phyloP scores from a whole-genome alignment of 92 coral and sea anemone genomes.

The Phenganax subtilis region DNA sequence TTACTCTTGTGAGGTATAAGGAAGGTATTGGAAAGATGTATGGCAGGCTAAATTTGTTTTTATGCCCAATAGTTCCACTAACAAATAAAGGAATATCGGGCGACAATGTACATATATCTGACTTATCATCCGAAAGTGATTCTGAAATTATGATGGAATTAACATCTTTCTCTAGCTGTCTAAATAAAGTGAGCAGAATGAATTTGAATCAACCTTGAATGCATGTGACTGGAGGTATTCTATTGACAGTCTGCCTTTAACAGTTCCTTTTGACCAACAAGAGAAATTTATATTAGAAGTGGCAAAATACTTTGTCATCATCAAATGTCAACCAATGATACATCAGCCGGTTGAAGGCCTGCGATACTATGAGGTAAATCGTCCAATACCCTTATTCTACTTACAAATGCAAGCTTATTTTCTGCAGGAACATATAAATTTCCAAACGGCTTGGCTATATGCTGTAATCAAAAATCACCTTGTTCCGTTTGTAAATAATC shows the following conservation, averaged over 20 bases:
- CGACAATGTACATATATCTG: constrained; percentile 4
- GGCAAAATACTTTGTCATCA: constrained; percentile 37
- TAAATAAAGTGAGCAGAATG: no score
- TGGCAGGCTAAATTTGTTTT: constrained; percentile 38
- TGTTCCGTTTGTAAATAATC: no score
- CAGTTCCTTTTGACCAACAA: constrained; percentile 9
- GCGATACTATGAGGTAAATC: background rate
- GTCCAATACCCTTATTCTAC: background rate
- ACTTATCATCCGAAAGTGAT: constrained; percentile 1
- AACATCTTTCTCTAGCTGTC: no score
- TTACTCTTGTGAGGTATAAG: constrained; percentile 41
- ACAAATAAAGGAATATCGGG: background rate
- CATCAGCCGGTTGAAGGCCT: background rate
- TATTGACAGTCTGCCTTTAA: constrained; percentile 43
- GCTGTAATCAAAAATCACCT: no score
- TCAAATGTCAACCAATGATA: constrained; percentile 47
- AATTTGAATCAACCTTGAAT: constrained; percentile 31
- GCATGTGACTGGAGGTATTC: constrained; percentile 40
- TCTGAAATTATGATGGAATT: background rate
- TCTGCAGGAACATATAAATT: no score
- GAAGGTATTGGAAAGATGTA: constrained; percentile 48
- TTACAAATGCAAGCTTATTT: no score
- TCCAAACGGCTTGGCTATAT: no score
- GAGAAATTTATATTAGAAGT: constrained; percentile 40
- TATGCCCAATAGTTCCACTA: constrained; percentile 34